Evolutionary conservation across 2,113 vertebrate genomes (phyloP).

Genomic region (Vireo altiloquus): DNA sequence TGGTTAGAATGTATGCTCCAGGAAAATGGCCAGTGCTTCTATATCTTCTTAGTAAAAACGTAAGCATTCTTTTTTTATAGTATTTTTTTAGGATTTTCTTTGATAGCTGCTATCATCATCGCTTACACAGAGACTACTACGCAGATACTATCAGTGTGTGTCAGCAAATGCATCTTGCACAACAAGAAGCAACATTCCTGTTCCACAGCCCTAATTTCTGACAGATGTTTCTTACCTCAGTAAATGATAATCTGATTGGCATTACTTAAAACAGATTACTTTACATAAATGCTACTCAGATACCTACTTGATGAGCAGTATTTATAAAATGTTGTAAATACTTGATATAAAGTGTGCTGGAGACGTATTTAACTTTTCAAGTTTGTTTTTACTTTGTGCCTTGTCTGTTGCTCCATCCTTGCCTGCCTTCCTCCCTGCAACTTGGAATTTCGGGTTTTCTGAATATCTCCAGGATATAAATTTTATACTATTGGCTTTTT

Average conservation of each 20-base stretch:
- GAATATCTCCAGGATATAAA: not conserved
- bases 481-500: not conserved
- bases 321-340: not conserved
- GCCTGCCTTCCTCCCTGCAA: rapidly evolving
- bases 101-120: not conserved
- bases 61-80: rapidly evolving
- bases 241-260: not conserved
- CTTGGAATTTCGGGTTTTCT: not conserved
- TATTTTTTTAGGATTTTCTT: not conserved
- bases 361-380: not conserved
- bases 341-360: not conserved
- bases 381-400: not conserved
- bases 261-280: not conserved
- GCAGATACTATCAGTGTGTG: not conserved
- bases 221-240: not conserved
- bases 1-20: not conserved
- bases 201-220: not conserved
- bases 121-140: not conserved
- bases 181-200: rapidly evolving
- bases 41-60: not conserved
- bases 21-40: not conserved
- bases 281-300: not conserved
- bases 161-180: not conserved
- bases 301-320: not conserved
- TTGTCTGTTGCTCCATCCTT: not conserved